Evolutionary conservation across 2,113 vertebrate species (phyloP).

Genomic region (Trachemys scripta): DNA sequence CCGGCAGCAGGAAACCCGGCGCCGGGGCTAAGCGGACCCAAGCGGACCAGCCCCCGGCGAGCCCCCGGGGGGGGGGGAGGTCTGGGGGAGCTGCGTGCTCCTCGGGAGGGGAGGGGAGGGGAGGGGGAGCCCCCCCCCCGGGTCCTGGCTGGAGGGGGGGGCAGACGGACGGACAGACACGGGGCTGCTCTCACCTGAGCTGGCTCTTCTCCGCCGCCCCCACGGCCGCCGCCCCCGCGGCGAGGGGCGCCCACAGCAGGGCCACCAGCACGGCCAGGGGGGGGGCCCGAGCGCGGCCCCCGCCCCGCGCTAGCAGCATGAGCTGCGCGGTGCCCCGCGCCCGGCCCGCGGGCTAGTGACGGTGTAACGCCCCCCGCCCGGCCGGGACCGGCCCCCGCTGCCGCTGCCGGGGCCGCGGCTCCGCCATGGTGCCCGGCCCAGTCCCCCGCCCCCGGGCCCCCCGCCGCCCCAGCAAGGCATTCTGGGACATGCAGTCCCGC

Average conservation of each 20-base stretch:
- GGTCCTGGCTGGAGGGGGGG: too few species aligned
- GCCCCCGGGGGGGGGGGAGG: fast-evolving
- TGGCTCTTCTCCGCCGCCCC: background rate
- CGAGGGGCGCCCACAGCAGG: background rate
- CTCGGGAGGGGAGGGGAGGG: too few species aligned
- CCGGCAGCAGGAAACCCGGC: too few species aligned
- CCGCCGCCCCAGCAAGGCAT: background rate
- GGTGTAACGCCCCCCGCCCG: too few species aligned
- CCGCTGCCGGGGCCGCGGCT: background rate
- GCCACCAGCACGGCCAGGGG: background rate
- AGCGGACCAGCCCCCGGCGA: too few species aligned
- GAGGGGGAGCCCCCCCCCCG: too few species aligned
- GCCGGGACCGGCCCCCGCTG: background rate
- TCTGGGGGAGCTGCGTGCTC: background rate
- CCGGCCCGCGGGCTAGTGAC: background rate
- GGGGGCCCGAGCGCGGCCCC: background rate
- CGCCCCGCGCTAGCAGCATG: background rate
- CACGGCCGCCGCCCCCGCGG: background rate
- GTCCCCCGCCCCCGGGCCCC: background rate
- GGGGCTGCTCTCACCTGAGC: background rate
- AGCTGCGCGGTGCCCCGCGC: too few species aligned
- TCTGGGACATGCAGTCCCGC: background rate
- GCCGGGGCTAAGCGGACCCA: too few species aligned
- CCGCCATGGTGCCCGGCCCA: background rate
- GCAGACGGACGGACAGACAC: too few species aligned